phyloP scores from a whole-genome alignment of 2,888 invertebrate species.

The Drosophila histrio region DNA sequence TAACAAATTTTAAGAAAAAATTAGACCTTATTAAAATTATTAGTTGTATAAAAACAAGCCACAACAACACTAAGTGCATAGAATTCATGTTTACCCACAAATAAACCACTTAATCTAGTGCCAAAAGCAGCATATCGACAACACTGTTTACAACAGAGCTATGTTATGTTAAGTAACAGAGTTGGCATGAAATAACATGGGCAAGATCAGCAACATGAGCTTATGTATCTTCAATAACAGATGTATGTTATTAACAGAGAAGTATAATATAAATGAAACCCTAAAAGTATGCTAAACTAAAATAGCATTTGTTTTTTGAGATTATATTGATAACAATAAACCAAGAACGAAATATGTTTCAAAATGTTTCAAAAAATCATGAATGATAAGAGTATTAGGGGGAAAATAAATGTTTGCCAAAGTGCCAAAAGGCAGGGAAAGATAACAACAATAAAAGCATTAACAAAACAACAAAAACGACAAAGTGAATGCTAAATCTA shows the following conservation, averaged over 20 bases:
- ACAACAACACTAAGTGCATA: no score
- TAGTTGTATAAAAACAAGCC: no score
- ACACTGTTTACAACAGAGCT: no score
- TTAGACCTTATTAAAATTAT: no score
- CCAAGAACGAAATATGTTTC: not conserved
- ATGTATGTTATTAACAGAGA: not conserved
- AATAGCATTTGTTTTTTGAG: not conserved
- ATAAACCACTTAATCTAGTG: no score
- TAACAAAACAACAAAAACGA: slow-evolving; percentile 12
- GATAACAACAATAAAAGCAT: slow-evolving; percentile 10
- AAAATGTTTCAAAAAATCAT: not conserved
- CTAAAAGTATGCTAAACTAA: not conserved
- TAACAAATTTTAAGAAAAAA: no score
- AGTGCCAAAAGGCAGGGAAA: not conserved
- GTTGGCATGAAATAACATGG: no score
- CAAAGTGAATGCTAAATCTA: slow-evolving; percentile 48
- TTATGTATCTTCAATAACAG: no score
- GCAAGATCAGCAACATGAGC: no score
- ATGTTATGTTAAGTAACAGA: no score
- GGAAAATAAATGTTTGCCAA: slow-evolving; percentile 7
- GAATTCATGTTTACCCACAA: no score
- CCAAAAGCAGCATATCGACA: no score
- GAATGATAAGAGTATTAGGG: not conserved
- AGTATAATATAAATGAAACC: not conserved
- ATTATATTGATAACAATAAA: not conserved